phyloP scores from a whole-genome alignment of 2,888 invertebrate genomes.

The Axea sp. region DNA sequence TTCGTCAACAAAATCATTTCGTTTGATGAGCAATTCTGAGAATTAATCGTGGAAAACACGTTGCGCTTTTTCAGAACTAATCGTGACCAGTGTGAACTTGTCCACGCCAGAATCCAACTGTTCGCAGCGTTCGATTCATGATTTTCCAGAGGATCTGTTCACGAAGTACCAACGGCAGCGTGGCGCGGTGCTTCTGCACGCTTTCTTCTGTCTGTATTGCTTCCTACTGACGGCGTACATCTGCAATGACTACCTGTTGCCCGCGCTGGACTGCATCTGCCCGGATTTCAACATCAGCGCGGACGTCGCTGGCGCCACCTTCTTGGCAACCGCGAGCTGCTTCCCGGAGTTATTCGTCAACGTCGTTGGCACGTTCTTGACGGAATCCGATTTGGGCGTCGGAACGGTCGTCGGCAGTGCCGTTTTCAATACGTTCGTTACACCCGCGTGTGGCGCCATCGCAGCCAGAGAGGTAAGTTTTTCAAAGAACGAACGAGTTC shows the following conservation, averaged over 20 bases:
- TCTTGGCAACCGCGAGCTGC: slow-evolving; percentile 97
- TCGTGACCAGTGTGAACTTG: no score
- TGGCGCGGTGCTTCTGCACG: slow-evolving; percentile 89
- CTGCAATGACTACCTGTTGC: slow-evolving; percentile 95
- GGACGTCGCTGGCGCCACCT: slow-evolving; percentile 98
- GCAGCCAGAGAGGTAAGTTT: slow-evolving; percentile 87
- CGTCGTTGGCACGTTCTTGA: slow-evolving; percentile 91
- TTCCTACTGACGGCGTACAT: slow-evolving; percentile 92
- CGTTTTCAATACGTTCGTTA: slow-evolving; percentile 92
- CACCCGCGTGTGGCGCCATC: slow-evolving; percentile 89
- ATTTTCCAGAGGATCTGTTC: slow-evolving; percentile 83
- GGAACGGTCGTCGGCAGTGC: slow-evolving; percentile 94
- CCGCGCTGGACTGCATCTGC: slow-evolving; percentile 93
- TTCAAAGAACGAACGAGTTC: no score
- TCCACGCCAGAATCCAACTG: no score
- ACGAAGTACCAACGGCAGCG: slow-evolving; percentile 84
- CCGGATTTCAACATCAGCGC: slow-evolving; percentile 87
- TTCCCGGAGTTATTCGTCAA: slow-evolving; percentile 97
- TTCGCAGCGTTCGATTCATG: slow-evolving; percentile 77
- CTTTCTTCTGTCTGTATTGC: slow-evolving; percentile 89
- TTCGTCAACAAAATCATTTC: no score
- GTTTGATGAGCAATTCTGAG: no score
- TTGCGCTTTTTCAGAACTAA: no score
- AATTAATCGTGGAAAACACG: no score
- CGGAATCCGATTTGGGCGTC: slow-evolving; percentile 90